Base-by-base conservation (phyloP, 1,140 invertebrate genomes). In the Telenomus remus region DNA sequence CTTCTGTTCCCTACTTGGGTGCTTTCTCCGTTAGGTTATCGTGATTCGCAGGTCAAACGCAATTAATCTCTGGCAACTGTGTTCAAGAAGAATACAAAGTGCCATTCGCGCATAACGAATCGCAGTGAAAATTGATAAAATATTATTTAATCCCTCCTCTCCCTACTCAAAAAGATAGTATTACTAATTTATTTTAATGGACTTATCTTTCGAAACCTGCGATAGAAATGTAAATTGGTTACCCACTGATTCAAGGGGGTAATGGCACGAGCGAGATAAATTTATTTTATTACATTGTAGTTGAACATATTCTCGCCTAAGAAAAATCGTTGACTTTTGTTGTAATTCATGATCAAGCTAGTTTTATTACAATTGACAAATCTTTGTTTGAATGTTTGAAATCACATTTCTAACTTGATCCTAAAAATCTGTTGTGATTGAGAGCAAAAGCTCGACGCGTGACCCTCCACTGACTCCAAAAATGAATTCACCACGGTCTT, bases 161-260 rank as follows among this genome's bases (percentile, higher is more conserved):
- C 79, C 65, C 50, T 73, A 74, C 76, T 64, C 57, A 68, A 75
- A 59, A 76, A 88, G 84, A 87, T 88, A 88, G 85, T 83, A 83
- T 87, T 87, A 87, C 87, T 88, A 88, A 88, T 88, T 88, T 87
- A 88, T 88, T 88, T 87, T 88, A 88, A 88, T 87, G 84, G 82
- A 86, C 82, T 88, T 88, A 88, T 88, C 87, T 88, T 86, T 85
- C 72, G 82, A 80, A 88, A 87, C 83, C 78, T 78, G 84, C 83
- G 86, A 88, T 87, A 88, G 84, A 77, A 85, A 87, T 88, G 86
- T 86, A 88, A 88, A 88, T 88, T 88, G 84, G 74, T 79, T 84
- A 81, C 79, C 80, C 80, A 82, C 80, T 81, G 81, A 87, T 86
- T 88, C 85, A 87, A 87, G 82, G 83, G 85, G 81, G 81, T 85